Evolutionary conservation across 2,113 vertebrate genomes (phyloP), one percentile per base, ranked within the genome.

Genomic region (Carollia perspicillata): DNA sequence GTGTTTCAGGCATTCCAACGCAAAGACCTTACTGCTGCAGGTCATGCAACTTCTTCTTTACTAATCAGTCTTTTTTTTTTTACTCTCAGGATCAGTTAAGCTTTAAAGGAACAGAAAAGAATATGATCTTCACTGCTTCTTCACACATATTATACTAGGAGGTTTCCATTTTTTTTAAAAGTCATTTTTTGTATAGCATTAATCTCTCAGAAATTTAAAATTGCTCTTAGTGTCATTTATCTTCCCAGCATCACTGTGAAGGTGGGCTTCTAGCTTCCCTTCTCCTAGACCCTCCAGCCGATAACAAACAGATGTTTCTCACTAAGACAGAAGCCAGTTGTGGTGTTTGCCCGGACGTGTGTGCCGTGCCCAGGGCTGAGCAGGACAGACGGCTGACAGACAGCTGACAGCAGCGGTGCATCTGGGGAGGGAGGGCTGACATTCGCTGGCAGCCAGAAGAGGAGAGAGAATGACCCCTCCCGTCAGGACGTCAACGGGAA

Each of bases 151-250:
- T 68, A 63, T 55, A 88, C 11, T 23, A 95, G 75, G n/a, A 77
- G 63, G 11, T 53, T 20, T 85, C 14, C 11, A 37, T 7, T 72
- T 81, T 89, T 72, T 17, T 12, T 1, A 5, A 78, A 53, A 79
- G 37, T 80, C 77, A 33, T 93, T 58, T 47, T 86, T 58, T 1
- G 23, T 71, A 51, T 20, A 79, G 47, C 35, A 85, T 71, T 68
- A 86, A 53, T 86, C 86, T 94, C 51, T 44, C 71, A 91, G 88
- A 80, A 75, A 92, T 69, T 96, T 33, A 81, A 83, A 75, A 49
- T 58, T 30, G 26, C 7, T 86, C 72, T 53, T 14, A 44, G n/a
- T 33, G n/a, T 85, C 65, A 85, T 77, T 85, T 40, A 80, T 87
- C n/a, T 74, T 89, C 79, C 60, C 65, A 84, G 18, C 2, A 37